phyloP scores from a whole-genome alignment of 2,888 invertebrate genomes.

The Fissipunctia ypsillon region DNA sequence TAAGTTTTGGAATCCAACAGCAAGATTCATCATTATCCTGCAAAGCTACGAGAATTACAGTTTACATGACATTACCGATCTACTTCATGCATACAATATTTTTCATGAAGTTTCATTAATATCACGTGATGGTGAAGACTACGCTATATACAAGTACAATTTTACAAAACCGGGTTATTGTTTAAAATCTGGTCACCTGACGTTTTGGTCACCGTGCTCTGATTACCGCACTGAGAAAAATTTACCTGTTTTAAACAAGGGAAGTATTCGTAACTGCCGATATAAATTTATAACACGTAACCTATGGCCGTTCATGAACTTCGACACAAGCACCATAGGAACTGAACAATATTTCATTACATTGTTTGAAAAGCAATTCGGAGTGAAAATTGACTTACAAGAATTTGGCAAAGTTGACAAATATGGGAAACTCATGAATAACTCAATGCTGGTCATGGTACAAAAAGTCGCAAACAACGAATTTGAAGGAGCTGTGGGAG shows the following conservation, averaged over 20 bases:
- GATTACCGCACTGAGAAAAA: slow-evolving; percentile 14
- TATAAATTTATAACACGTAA: slow-evolving; percentile 67
- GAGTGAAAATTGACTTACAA: slow-evolving; percentile 62
- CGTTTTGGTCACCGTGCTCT: slow-evolving; percentile 46
- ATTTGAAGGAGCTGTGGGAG: slow-evolving; percentile 68
- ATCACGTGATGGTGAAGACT: slow-evolving; percentile 22
- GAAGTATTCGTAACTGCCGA: slow-evolving; percentile 50
- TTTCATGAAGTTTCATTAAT: slow-evolving; percentile 32
- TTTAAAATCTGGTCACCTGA: slow-evolving; percentile 53
- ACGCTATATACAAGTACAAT: slow-evolving; percentile 52
- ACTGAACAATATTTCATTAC: slow-evolving; percentile 66
- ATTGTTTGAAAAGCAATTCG: slow-evolving; percentile 62
- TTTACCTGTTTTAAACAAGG: not conserved
- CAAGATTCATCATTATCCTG: slow-evolving; percentile 69
- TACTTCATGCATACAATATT: slow-evolving; percentile 59
- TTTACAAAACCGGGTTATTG: slow-evolving; percentile 56
- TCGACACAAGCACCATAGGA: slow-evolving; percentile 56
- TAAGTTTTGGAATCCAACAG: slow-evolving; percentile 70
- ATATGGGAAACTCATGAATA: slow-evolving; percentile 63
- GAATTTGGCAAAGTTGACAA: slow-evolving; percentile 62
- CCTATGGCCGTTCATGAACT: slow-evolving; percentile 68
- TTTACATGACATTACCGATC: slow-evolving; percentile 55
- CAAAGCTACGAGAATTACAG: slow-evolving; percentile 49
- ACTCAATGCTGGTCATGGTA: slow-evolving; percentile 61
- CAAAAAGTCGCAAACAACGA: slow-evolving; percentile 60